These are phyloP conservation scores for Lycopodina hypogea DNA, from an alignment of 37 sponge, comb jelly and placozoan genomes.

Conservation along the genomic window DNA sequence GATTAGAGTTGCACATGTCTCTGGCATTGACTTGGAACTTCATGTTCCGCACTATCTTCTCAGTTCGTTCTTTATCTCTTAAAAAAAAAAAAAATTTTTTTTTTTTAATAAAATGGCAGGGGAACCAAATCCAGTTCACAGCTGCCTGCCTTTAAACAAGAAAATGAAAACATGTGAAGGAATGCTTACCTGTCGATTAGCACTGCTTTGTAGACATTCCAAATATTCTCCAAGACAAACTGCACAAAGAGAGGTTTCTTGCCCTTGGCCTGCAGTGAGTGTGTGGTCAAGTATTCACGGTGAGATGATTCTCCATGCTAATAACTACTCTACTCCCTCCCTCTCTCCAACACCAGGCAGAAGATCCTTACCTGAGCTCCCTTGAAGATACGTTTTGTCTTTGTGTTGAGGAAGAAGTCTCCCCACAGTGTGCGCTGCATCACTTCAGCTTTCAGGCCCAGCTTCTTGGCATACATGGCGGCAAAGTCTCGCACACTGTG, in stretches of 20 bases:
- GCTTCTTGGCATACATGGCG: slow-evolving; percentile 75
- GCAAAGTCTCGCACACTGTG: slow-evolving; percentile 65
- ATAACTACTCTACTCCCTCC: background rate
- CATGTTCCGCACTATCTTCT: slow-evolving; percentile 81
- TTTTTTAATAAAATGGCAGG: background rate
- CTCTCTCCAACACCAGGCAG: background rate
- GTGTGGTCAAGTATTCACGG: background rate
- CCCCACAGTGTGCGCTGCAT: slow-evolving; percentile 96
- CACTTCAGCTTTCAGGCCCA: slow-evolving; percentile 77
- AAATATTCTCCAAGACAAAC: slow-evolving; percentile 92
- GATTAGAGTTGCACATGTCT: slow-evolving; percentile 69
- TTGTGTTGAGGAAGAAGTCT: slow-evolving; percentile 88
- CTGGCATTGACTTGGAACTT: slow-evolving; percentile 77
- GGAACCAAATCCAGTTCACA: background rate
- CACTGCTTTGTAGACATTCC: slow-evolving; percentile 95
- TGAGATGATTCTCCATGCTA: background rate
- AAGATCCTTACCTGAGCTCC: slow-evolving; percentile 74
- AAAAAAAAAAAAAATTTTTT: too few species aligned
- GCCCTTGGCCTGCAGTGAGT: slow-evolving; percentile 68
- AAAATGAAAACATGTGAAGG: background rate
- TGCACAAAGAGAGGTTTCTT: slow-evolving; percentile 98
- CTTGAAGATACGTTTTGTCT: slow-evolving; percentile 83
- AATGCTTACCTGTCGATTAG: slow-evolving; percentile 18
- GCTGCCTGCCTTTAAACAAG: background rate
- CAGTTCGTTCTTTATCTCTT: slow-evolving; percentile 84